A percentile compares a stretch with the other conserved stretches of the same genome.
Conservation (phyloP, 2,113 vertebrate genomes). For the Rynchops niger region DNA sequence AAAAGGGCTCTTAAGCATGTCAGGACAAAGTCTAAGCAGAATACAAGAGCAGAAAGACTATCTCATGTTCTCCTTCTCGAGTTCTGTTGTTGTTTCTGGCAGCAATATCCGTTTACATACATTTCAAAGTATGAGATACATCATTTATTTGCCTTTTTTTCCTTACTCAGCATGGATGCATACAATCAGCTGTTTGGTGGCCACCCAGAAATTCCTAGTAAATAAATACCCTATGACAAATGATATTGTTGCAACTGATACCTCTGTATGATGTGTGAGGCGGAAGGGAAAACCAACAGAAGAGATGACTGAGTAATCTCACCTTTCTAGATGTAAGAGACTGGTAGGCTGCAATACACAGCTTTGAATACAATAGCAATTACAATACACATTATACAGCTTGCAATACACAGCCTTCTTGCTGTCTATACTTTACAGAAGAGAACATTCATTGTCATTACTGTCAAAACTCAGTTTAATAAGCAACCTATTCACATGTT, state of each 20-base stretch:
- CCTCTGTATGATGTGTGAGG: not conserved
- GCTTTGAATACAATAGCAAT: no score
- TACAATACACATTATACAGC: no score
- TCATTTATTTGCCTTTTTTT: not conserved
- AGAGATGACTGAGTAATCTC: not conserved
- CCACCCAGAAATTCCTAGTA: not conserved
- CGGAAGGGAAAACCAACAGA: not conserved
- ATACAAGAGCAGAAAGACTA: not conserved
- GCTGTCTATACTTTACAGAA: not conserved
- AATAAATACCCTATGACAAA: not conserved
- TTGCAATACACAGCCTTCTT: not conserved
- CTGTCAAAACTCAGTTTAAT: not conserved
- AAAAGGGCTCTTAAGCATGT: not conserved
- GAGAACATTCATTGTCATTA: not conserved
- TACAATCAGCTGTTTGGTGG: not conserved
- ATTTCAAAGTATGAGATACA: rapidly evolving
- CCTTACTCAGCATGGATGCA: not conserved
- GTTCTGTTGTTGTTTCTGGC: not conserved
- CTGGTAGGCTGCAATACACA: not conserved
- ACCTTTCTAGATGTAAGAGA: not conserved
- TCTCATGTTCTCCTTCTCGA: not conserved
- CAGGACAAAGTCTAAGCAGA: not conserved
- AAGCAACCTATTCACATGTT: not conserved
- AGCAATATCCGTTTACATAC: not conserved
- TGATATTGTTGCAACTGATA: not conserved